Conservation (phyloP, 2,113 vertebrate genomes). For the Daboia siamensis region DNA sequence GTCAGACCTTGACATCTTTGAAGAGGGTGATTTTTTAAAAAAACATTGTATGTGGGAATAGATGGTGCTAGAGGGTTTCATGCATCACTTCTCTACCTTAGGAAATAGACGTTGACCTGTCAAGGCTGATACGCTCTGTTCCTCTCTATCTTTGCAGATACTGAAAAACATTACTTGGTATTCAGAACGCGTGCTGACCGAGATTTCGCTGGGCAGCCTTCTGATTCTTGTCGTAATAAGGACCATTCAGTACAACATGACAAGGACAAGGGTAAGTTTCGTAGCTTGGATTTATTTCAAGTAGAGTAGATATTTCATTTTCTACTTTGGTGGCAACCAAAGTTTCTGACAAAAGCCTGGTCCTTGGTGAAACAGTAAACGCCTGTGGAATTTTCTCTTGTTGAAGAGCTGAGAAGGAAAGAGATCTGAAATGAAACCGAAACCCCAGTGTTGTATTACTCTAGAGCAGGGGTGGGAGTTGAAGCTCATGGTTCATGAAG, state of each 20-base stretch:
- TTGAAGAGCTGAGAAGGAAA: background rate
- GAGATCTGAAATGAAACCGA: background rate
- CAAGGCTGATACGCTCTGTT: background rate
- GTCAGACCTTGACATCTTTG: background rate
- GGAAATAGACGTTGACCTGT: background rate
- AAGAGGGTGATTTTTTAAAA: background rate
- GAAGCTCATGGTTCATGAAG: too few relatives aligned
- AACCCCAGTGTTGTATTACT: background rate
- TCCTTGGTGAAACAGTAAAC: background rate
- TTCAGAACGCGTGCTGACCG: conserved; percentile 90
- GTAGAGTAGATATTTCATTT: fast-evolving
- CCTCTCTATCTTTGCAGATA: conserved; percentile 69
- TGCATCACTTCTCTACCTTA: background rate
- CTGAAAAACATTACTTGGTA: conserved; percentile 96
- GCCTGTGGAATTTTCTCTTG: background rate
- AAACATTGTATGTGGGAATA: background rate
- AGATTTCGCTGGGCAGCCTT: conserved; percentile 95
- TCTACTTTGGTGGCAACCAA: too few relatives aligned
- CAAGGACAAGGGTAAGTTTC: conserved; percentile 89
- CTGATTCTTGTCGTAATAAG: conserved; percentile 96
- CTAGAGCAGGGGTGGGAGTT: background rate
- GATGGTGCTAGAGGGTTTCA: conserved; percentile 12
- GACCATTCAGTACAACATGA: conserved; percentile 99
- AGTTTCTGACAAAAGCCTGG: background rate
- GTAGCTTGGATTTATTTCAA: fast-evolving